Base-by-base conservation (phyloP, 2,888 invertebrate genomes). In the Tolmerus cingulatus region DNA sequence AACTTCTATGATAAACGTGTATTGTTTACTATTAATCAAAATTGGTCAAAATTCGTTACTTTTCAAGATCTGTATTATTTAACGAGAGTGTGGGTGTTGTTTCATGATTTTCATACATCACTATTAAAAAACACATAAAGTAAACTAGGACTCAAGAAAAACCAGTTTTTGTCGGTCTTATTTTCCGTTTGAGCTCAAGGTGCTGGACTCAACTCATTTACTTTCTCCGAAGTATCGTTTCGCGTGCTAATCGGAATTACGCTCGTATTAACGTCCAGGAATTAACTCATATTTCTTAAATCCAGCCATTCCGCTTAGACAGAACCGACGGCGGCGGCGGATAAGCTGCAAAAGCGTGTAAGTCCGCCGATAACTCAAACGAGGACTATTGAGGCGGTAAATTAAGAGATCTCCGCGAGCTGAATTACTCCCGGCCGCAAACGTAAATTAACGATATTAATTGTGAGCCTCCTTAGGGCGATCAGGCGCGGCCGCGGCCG, bases 371-470 rank as follows among this genome's bases (percentile, higher is more conserved):
- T 76, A 76, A 34, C 30, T 46, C 79, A 46, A 46, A 51, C 81
- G 55, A 23, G 30, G n/a, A 27, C 23, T 66, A 66, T 85, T 43
- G 37, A 43, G 74, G 43, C 85, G 74, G 74, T 74, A 85, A 85
- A 85, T 85, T 85, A 85, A 85, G 85, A 66, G 23, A 85, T 51
- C 85, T 85, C 85, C 14, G 74, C 51, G 40, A 84, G 57, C 43
- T 74, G 30, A 46, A 46, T 74, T 74, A 74, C 85, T 46, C 43
- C 14, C 7, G 40, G 46, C 85, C 74, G 43, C 74, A 85, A 85
- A 74, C 27, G 46, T 74, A 74, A 85, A 85, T 74, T 85, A 74
- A 74, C 74, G 27, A 85, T 85, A 85, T 85, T 85, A 85, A 85
- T 85, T 85, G 85, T 37, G 74, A 43, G 74, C 51, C 85, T 74